Percentiles rank a stretch among this genome's conserved stretches.
These are phyloP conservation scores for Tetragonisca angustula DNA, from an alignment of 2,888 invertebrate species.

Conservation along the genomic window DNA sequence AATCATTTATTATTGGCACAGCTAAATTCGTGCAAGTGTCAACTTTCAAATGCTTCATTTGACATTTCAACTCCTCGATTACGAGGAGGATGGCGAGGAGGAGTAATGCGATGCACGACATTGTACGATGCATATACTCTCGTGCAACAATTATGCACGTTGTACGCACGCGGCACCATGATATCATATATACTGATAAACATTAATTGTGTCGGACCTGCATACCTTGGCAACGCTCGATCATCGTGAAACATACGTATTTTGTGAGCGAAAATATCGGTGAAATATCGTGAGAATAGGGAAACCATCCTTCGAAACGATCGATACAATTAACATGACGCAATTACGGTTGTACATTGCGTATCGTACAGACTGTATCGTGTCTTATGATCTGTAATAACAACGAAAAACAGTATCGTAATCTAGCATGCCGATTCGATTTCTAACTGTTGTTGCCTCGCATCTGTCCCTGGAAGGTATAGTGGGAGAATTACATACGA, in stretches of 20 bases:
- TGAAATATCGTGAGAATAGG: background rate
- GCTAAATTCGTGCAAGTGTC: background rate
- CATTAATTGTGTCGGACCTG: constrained; percentile 21
- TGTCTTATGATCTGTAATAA: background rate
- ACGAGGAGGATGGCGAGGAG: background rate
- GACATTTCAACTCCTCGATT: background rate
- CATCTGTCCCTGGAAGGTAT: too few species aligned
- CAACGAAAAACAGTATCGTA: background rate
- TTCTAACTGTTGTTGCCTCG: constrained; percentile 25
- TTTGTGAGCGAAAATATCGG: background rate
- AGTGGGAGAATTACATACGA: background rate
- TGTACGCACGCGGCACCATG: background rate
- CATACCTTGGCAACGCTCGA: constrained; percentile 13
- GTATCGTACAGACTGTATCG: background rate
- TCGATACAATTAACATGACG: background rate
- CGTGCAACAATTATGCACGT: background rate
- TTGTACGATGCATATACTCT: background rate
- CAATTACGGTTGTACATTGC: background rate
- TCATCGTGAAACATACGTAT: background rate
- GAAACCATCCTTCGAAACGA: background rate
- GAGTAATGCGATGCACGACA: background rate
- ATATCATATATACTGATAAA: background rate
- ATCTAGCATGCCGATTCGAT: constrained; percentile 3
- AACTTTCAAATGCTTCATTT: background rate
- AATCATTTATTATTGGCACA: background rate